phyloP scores from a whole-genome alignment of 35 echinoderm and acorn worm genomes.

The Apostichopus japonicus region DNA sequence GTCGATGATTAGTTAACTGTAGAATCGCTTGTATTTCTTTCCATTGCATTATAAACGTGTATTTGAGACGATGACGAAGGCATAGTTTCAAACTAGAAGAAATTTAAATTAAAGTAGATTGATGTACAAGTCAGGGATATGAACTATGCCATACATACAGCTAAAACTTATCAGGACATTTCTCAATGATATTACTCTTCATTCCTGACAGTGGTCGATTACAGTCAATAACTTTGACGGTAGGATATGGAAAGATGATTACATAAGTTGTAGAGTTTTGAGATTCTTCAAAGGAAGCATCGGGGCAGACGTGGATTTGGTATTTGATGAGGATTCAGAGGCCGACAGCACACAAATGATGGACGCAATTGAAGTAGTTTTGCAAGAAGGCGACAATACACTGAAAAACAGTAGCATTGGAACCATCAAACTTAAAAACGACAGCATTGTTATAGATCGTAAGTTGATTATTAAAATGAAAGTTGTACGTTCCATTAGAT shows the following conservation, averaged over 20 bases:
- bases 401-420: background rate
- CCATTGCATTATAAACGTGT: too few species aligned
- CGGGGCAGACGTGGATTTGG: background rate
- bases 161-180: too few species aligned
- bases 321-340: background rate
- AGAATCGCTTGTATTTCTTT: too few species aligned
- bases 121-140: too few species aligned
- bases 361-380: background rate
- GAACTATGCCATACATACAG: too few species aligned
- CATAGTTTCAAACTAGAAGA: too few species aligned
- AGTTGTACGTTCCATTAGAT: too few species aligned
- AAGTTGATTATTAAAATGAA: background rate
- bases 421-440: background rate
- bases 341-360: constrained; percentile 5
- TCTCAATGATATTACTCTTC: background rate
- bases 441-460: background rate
- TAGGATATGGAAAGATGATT: background rate
- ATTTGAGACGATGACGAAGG: too few species aligned
- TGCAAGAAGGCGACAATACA: background rate
- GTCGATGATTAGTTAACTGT: too few species aligned
- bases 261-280: background rate
- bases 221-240: constrained; percentile 2
- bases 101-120: too few species aligned
- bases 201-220: background rate
- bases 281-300: background rate